Conservation (phyloP, 2,113 vertebrate species). For the Pomatorhinus ruficollis region DNA sequence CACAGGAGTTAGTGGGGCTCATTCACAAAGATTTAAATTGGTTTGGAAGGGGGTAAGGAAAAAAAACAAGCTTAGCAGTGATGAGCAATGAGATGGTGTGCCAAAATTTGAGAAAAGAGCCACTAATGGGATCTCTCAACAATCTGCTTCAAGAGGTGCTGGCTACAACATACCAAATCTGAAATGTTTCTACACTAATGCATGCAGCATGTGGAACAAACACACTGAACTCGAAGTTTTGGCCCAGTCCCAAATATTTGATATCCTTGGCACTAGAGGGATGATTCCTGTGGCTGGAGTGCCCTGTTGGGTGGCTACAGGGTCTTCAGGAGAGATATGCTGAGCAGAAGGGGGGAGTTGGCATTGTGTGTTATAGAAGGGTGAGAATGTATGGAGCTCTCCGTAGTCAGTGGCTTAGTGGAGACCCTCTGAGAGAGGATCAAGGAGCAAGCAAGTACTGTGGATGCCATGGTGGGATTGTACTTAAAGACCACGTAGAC, state of each 20-base stretch:
- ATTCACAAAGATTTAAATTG: not conserved
- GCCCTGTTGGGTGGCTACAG: not conserved
- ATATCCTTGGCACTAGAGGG: not conserved
- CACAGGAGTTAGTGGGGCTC: not conserved
- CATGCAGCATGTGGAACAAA: not conserved
- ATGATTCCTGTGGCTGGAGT: not conserved
- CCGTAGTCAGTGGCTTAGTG: not conserved
- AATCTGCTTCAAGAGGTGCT: not conserved
- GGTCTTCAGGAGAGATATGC: not conserved
- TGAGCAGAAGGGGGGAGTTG: rapidly evolving
- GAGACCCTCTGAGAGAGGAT: not conserved
- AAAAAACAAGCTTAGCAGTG: not conserved
- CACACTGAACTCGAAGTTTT: rapidly evolving
- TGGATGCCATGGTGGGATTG: not conserved
- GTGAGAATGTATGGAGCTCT: not conserved
- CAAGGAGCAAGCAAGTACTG: not conserved
- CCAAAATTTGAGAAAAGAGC: not conserved
- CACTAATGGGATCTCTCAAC: not conserved
- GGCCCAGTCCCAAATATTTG: not conserved
- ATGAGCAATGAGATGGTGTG: not conserved
- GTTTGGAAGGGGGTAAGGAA: not conserved
- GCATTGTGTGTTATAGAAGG: not conserved
- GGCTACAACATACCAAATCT: not conserved
- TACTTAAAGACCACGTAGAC: not conserved
- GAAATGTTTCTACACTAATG: not conserved